Conservation (phyloP, 2,113 vertebrate genomes). For the Mobula birostris region DNA sequence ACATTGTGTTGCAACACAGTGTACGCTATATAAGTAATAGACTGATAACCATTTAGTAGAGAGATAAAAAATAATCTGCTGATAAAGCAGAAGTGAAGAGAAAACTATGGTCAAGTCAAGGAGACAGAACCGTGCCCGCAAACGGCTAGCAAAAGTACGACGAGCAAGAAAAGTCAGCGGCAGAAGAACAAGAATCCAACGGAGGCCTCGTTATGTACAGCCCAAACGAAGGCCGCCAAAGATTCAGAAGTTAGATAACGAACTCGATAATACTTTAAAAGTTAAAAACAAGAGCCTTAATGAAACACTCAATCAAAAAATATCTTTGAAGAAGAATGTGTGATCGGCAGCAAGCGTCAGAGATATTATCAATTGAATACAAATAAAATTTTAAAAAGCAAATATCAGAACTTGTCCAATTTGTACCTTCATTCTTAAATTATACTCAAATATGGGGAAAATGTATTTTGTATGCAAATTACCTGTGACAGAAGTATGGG, state of each 20-base stretch:
- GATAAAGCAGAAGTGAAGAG: constrained; percentile 7
- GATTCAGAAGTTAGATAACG: not conserved
- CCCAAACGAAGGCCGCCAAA: not conserved
- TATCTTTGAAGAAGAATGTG: constrained; percentile 10
- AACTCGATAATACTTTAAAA: constrained; percentile 31
- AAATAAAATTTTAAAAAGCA: constrained; percentile 29
- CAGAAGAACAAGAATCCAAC: not conserved
- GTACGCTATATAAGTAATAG: constrained; percentile 1
- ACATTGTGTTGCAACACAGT: not conserved
- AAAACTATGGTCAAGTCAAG: constrained; percentile 6
- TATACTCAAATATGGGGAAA: not conserved
- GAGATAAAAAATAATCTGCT: not conserved
- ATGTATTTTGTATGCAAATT: no score
- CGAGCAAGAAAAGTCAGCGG: not conserved
- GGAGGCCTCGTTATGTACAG: not conserved
- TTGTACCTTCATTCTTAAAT: not conserved
- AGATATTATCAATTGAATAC: not conserved
- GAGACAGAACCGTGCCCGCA: not conserved
- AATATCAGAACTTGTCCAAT: constrained; percentile 13
- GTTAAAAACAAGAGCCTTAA: constrained; percentile 28
- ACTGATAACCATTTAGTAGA: not conserved
- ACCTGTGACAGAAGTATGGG: no score
- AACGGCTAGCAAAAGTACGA: not conserved
- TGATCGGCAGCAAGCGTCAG: not conserved
- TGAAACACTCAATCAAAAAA: constrained; percentile 3